Evolutionary conservation across 2,888 invertebrate species (phyloP).

Genomic region (Cacoxenus indagator): DNA sequence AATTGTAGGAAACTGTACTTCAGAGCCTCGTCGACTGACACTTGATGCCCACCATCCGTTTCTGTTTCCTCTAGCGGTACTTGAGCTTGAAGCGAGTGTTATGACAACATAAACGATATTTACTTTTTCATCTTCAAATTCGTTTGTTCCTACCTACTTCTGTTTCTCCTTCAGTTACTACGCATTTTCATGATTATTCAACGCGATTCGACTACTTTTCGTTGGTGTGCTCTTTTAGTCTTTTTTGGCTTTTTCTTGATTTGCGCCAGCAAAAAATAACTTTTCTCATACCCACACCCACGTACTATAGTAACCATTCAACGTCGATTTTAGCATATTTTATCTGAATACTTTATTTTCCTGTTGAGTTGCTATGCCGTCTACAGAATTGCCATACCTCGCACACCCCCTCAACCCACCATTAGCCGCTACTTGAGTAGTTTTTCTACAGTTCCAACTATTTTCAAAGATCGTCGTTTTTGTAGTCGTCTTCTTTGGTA

Average conservation of each 20-base stretch:
- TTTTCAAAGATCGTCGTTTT: too few relatives aligned
- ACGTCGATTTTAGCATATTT: constrained; percentile 63
- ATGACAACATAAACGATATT: constrained; percentile 65
- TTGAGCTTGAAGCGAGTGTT: constrained; percentile 44
- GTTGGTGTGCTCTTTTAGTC: too few relatives aligned
- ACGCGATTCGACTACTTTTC: too few relatives aligned
- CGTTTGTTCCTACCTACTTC: constrained; percentile 30
- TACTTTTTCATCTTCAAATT: too few relatives aligned
- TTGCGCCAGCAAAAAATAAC: neutral
- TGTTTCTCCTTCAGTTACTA: constrained; percentile 5
- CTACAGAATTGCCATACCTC: constrained; percentile 17
- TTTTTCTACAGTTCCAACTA: constrained; percentile 48
- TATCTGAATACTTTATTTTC: constrained; percentile 64
- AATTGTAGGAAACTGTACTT: neutral
- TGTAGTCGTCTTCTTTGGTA: constrained; percentile 55
- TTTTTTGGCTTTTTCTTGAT: too few relatives aligned
- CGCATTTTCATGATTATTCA: constrained; percentile 33
- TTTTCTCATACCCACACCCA: neutral
- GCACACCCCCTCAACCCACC: constrained; percentile 2
- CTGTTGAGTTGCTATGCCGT: constrained; percentile 50
- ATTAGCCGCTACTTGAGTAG: constrained; percentile 10
- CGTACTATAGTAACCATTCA: neutral
- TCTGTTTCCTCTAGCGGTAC: neutral
- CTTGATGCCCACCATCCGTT: neutral
- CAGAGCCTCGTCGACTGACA: neutral